Conservation (phyloP, 2,888 invertebrate species). For the Esperia sulphurella region DNA sequence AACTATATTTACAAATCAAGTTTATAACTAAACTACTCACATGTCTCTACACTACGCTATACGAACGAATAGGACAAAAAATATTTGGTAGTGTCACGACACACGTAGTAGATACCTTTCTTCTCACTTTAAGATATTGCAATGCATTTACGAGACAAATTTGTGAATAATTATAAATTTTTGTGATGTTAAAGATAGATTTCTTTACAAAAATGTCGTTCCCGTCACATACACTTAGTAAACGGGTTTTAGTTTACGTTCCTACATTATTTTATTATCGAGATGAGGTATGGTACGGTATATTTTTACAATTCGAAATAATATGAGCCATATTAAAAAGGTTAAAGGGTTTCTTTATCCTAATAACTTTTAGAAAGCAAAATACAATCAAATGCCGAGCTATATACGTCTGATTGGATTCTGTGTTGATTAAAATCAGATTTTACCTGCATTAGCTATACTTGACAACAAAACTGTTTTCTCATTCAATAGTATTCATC, state of each 20-base stretch:
- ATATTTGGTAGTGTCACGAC: conserved; percentile 35
- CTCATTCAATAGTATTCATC: too few species aligned
- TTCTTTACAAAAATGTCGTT: conserved; percentile 13
- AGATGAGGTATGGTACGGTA: conserved; percentile 59
- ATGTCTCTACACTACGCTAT: conserved; percentile 36
- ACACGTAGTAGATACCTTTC: not conserved
- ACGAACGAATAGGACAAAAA: conserved; percentile 34
- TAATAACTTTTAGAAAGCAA: not conserved
- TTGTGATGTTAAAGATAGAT: not conserved
- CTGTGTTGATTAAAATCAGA: not conserved
- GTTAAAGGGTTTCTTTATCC: not conserved
- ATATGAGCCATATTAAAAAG: not conserved
- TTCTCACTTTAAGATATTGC: not conserved
- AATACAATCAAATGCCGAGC: not conserved
- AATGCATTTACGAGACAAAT: not conserved
- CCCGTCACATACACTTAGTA: not conserved
- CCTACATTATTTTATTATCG: conserved; percentile 36
- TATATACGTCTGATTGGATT: not conserved
- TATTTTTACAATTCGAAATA: conserved; percentile 17
- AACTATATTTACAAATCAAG: conserved; percentile 34
- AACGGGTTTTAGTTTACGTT: conserved; percentile 6
- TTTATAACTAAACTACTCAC: conserved; percentile 38
- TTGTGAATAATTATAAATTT: conserved; percentile 3
- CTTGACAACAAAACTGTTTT: too few species aligned
- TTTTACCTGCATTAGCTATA: too few species aligned